Base-by-base conservation (phyloP, 2,888 invertebrate genomes). In the Lasioglossum oenotherae region DNA sequence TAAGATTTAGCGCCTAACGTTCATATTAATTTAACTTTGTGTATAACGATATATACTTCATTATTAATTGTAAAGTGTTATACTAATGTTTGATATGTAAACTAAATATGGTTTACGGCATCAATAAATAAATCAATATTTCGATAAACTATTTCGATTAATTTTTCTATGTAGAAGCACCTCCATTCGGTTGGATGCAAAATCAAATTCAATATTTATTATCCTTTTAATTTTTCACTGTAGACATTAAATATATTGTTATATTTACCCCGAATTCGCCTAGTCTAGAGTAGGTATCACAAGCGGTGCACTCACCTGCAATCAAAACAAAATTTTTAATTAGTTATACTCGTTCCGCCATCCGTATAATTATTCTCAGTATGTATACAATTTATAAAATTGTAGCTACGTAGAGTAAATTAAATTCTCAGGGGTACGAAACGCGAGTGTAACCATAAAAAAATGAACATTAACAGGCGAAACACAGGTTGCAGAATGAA, bases 251-350 rank as follows among this genome's bases (percentile, higher is more conserved):
- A 53, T 53, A 53, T 53, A 53, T 53, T 53, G 53, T 53, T 53
- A 53, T 23, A 53, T 8, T 49, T 49, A 49, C 73, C 73, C 1
- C 27, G 46, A 53, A 53, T 14, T 46, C 14, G 2, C 35, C 38
- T n/a, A 23, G 12, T 53, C 35, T 74, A 35, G 46, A 74, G n/a
- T 38, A 38, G 38, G 38, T 12, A 23, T n/a, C 5, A 31, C 49
- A 8, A 8, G 12, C 5, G 16, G n/a, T 6, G n/a, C 35, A 49
- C 73, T 73, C 46, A 73, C 73, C 81, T 57, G 23, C 2, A 78
- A 81, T 44, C 44, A 77, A 44, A 19, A 44, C 19, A 14, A n/a
- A n/a, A 41, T n/a, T 74, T 79, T 82, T 27, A 31, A 74, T 72
- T 27, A 38, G 12, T 38, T 69, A 67, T 19, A 31, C 14, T 14